These are phyloP conservation scores for Aphelenchoides fujianensis DNA, from an alignment of 1,140 invertebrate genomes.

Conservation along the genomic window DNA sequence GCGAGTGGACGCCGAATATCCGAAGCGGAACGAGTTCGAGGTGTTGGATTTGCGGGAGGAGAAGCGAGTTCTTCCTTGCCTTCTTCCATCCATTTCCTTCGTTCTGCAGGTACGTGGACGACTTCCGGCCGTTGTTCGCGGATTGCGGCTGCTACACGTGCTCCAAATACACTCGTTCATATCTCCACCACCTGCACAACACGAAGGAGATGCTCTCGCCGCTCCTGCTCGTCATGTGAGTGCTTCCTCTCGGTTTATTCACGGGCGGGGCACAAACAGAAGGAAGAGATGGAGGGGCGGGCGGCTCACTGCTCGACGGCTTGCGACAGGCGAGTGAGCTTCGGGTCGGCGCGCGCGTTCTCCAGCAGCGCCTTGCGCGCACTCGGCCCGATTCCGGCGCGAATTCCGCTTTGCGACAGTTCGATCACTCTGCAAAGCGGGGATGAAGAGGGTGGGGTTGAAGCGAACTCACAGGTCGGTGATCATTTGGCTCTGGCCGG, in stretches of 20 bases:
- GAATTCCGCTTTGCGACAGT: background rate
- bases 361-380: conserved; percentile 1
- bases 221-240: conserved; percentile 75
- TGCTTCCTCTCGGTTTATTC: too few relatives aligned
- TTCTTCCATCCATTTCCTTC: conserved; percentile 55
- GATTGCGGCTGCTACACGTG: conserved; percentile 68
- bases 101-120: conserved; percentile 44
- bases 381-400: conserved; percentile 3
- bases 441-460: background rate
- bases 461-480: conserved; percentile 2
- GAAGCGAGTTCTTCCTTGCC: conserved; percentile 63
- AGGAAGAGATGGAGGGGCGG: too few relatives aligned
- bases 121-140: conserved; percentile 38
- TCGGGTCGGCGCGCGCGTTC: conserved; percentile 2
- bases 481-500: background rate
- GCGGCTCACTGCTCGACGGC: background rate
- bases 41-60: conserved; percentile 47
- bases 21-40: conserved; percentile 25
- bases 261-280: too few relatives aligned
- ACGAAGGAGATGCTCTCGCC: conserved; percentile 74
- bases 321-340: background rate
- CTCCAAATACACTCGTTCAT: conserved; percentile 75
- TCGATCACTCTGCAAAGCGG: conserved; percentile 7
- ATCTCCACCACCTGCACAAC: conserved; percentile 76
- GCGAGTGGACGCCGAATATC: conserved; percentile 36